phyloP scores from a whole-genome alignment of 2,888 invertebrate species.

The Hedychridium roseum region DNA sequence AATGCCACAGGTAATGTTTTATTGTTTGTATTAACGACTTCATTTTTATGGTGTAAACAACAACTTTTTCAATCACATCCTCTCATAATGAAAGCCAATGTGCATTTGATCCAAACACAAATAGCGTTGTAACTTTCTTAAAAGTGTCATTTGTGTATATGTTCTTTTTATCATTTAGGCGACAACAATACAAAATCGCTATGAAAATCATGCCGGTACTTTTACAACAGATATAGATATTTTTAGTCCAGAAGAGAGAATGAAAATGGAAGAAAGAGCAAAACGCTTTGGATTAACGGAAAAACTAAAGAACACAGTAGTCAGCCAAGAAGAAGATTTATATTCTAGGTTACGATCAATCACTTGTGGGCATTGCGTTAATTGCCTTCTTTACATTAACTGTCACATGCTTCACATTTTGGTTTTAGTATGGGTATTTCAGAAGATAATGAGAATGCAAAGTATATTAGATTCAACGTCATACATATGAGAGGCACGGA shows the following conservation, averaged over 20 bases:
- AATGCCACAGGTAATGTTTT: conserved; percentile 15
- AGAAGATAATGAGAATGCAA: conserved; percentile 66
- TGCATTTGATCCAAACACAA: too few species aligned
- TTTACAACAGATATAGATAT: conserved; percentile 66
- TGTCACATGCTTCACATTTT: background rate
- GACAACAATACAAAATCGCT: conserved; percentile 34
- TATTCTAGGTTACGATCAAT: conserved; percentile 60
- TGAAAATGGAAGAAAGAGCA: conserved; percentile 68
- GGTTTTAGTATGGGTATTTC: conserved; percentile 68
- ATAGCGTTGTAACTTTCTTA: too few species aligned
- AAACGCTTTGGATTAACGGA: conserved; percentile 68
- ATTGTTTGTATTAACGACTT: too few species aligned
- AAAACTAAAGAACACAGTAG: conserved; percentile 57
- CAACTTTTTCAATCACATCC: too few species aligned
- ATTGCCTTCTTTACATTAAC: background rate
- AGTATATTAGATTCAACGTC: conserved; percentile 75
- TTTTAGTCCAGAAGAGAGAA: conserved; percentile 65
- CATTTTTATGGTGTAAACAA: too few species aligned
- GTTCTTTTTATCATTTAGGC: too few species aligned
- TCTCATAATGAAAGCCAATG: too few species aligned
- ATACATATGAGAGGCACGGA: conserved; percentile 80
- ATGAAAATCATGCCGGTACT: conserved; percentile 56
- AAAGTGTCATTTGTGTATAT: too few species aligned
- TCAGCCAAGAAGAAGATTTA: conserved; percentile 63
- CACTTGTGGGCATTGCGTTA: background rate